Evolutionary conservation across 1,140 invertebrate genomes (phyloP).

Genomic region (Ceratina australensis): DNA sequence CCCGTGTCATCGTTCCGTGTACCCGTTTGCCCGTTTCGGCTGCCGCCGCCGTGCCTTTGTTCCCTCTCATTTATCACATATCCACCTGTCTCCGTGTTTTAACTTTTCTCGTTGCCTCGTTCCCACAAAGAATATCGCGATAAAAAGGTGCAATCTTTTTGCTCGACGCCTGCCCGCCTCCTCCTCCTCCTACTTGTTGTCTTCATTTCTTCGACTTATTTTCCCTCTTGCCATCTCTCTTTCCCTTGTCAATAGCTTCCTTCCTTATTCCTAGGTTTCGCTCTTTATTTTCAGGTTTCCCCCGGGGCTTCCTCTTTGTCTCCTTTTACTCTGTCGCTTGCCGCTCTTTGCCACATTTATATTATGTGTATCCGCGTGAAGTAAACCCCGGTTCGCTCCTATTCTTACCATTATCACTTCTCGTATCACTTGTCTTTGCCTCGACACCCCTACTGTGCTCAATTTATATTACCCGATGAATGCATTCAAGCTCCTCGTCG

Average conservation of each 20-base stretch:
- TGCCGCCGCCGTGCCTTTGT: neutral
- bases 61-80: neutral
- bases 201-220: neutral
- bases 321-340: slow-evolving; percentile 6
- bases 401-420: slow-evolving; percentile 7
- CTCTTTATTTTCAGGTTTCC: neutral
- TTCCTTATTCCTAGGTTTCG: neutral
- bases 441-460: too few species aligned
- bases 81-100: neutral
- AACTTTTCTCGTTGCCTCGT: neutral
- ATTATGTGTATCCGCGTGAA: neutral
- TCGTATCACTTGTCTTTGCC: neutral
- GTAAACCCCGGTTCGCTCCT: slow-evolving; percentile 4
- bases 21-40: neutral
- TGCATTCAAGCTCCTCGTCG: neutral
- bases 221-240: neutral
- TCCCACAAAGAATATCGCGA: neutral
- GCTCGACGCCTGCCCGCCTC: neutral
- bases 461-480: neutral
- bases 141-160: neutral
- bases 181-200: too few species aligned
- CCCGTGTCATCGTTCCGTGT: neutral
- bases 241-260: neutral
- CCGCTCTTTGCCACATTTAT: neutral
- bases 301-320: neutral